Conservation (phyloP, 2,113 vertebrate species). For the Charina bottae region DNA sequence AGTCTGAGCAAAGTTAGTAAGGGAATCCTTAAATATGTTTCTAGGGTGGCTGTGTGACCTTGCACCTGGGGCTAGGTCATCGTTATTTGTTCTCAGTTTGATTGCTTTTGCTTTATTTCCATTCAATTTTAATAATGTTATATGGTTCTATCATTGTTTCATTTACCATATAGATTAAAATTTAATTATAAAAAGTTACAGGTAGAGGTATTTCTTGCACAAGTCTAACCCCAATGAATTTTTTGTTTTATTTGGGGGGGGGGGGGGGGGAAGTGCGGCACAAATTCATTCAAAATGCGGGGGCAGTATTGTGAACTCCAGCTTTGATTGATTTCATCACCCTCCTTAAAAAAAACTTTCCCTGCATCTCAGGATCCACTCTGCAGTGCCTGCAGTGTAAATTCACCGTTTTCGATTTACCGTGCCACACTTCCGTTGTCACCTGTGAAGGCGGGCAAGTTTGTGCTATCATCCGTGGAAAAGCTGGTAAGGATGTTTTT, state of each 20-base stretch:
- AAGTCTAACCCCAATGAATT: not conserved
- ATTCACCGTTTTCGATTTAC: not conserved
- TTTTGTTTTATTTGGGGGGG: not conserved
- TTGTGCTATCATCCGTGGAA: conserved; percentile 7
- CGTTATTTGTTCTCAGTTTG: too few relatives aligned
- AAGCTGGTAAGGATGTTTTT: not conserved
- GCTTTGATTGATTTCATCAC: not conserved
- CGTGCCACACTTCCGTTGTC: not conserved
- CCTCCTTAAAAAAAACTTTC: not conserved
- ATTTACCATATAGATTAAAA: too few relatives aligned
- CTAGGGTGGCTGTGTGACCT: too few relatives aligned
- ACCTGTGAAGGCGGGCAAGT: not conserved
- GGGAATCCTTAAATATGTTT: too few relatives aligned
- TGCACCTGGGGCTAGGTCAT: too few relatives aligned
- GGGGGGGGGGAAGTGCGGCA: not conserved
- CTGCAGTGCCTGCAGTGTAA: not conserved
- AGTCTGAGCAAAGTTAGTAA: too few relatives aligned
- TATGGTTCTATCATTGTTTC: too few relatives aligned
- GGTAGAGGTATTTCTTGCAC: too few relatives aligned
- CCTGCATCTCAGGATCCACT: conserved; percentile 17
- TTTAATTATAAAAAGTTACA: too few relatives aligned
- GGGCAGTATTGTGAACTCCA: not conserved
- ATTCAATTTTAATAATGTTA: too few relatives aligned
- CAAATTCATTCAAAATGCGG: not conserved
- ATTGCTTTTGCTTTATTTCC: too few relatives aligned